These are phyloP conservation scores for Zapus hudsonius DNA, from an alignment of 2,113 vertebrate species.

Conservation along the genomic window DNA sequence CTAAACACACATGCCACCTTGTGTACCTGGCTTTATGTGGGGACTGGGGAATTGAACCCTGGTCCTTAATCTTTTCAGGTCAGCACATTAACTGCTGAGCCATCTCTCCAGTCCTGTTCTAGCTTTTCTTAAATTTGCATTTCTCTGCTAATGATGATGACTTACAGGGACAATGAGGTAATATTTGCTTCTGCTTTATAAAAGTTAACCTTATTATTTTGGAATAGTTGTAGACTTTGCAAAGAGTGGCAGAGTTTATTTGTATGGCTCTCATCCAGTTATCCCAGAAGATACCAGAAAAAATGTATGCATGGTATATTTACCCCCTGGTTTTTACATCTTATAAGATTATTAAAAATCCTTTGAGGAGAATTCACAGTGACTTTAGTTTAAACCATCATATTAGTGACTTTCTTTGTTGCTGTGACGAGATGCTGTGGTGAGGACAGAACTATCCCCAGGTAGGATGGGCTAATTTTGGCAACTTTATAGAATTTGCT, in stretches of 20 bases:
- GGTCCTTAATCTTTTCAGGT: no score
- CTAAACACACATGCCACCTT: no score
- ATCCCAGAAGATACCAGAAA: no score
- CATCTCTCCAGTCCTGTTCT: no score
- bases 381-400: background rate
- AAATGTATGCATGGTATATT: fast-evolving
- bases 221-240: background rate
- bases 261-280: background rate
- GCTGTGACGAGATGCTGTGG: background rate
- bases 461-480: background rate
- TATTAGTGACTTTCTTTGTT: background rate
- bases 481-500: background rate
- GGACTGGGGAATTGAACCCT: no score
- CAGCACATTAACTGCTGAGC: no score
- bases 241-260: background rate
- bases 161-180: background rate
- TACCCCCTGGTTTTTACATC: background rate
- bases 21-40: no score
- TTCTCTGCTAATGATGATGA: background rate
- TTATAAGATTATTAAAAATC: background rate
- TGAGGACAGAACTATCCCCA: background rate
- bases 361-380: background rate
- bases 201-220: background rate
- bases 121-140: background rate
- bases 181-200: background rate